Conservation (phyloP, 2,797 vertebrate genomes). For the Rhinatrema bivittatum region DNA sequence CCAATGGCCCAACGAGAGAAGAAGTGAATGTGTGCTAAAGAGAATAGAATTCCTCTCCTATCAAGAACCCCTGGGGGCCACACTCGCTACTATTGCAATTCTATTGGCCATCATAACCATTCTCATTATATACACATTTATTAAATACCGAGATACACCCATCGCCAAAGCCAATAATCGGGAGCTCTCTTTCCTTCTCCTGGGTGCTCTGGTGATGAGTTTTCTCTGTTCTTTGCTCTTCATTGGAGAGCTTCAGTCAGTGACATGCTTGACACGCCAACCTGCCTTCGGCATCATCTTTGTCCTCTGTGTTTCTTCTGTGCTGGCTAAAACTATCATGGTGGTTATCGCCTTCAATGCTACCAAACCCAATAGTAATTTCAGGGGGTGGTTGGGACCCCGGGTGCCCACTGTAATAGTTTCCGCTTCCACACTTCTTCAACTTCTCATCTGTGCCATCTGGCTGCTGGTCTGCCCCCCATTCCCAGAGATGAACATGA, state of each 20-base stretch:
- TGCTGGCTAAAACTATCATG: conserved; percentile 26
- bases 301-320: neutral
- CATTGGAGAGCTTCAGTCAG: neutral
- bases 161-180: conserved; percentile 13
- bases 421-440: neutral
- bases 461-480: conserved; percentile 1
- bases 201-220: neutral
- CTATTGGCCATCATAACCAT: neutral
- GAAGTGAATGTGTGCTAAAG: conserved; percentile 1
- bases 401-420: neutral
- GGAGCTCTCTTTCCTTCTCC: neutral
- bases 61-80: conserved; percentile 2
- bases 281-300: conserved; percentile 7
- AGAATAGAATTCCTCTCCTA: neutral
- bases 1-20: conserved; percentile 6
- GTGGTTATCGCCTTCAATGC: conserved; percentile 28
- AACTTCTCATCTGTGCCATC: neutral
- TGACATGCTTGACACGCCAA: neutral
- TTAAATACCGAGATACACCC: neutral
- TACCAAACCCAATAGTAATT: no score
- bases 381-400: conserved; percentile 6
- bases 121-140: conserved; percentile 13
- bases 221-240: conserved; percentile 15
- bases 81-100: neutral
- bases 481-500: conserved; percentile 4